Evolutionary conservation across 2,888 invertebrate genomes (phyloP).

Genomic region (Leucozona laternaria): DNA sequence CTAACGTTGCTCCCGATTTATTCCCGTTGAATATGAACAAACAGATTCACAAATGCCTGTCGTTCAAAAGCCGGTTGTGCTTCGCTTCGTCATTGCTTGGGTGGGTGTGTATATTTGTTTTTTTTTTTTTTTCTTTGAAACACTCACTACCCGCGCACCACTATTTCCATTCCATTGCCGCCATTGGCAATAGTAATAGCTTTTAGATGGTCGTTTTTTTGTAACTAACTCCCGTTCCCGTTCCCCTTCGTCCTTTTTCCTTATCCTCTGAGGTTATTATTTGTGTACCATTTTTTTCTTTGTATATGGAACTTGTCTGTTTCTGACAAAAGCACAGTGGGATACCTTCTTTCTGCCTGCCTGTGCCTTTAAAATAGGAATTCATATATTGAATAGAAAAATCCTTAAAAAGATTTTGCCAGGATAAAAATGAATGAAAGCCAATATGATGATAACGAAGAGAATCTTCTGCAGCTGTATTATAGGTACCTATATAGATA

Average conservation of each 20-base stretch:
- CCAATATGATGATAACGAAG: constrained; percentile 14
- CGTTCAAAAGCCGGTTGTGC: constrained; percentile 46
- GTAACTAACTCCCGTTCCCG: no score
- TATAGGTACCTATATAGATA: neutral
- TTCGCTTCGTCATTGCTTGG: constrained; percentile 36
- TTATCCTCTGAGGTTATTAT: constrained; percentile 53
- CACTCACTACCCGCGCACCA: neutral
- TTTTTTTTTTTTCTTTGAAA: neutral
- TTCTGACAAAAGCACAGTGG: constrained; percentile 53
- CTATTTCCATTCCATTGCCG: constrained; percentile 20
- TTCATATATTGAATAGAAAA: constrained; percentile 51
- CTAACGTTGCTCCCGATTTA: constrained; percentile 52
- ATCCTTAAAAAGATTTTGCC: constrained; percentile 39
- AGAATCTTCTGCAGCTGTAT: constrained; percentile 7
- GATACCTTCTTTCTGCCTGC: constrained; percentile 45
- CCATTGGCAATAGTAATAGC: constrained; percentile 50
- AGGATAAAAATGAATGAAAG: constrained; percentile 24
- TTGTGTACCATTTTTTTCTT: constrained; percentile 61
- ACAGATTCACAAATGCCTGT: constrained; percentile 63
- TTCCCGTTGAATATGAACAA: constrained; percentile 54
- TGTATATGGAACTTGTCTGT: constrained; percentile 46
- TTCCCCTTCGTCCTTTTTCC: constrained; percentile 18
- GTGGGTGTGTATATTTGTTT: neutral
- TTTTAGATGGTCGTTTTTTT: constrained; percentile 40
- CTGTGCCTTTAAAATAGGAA: constrained; percentile 21